Evolutionary conservation across 1,140 invertebrate genomes (phyloP), one percentile per base, ranked within the genome.

Genomic region (Delia radicum): DNA sequence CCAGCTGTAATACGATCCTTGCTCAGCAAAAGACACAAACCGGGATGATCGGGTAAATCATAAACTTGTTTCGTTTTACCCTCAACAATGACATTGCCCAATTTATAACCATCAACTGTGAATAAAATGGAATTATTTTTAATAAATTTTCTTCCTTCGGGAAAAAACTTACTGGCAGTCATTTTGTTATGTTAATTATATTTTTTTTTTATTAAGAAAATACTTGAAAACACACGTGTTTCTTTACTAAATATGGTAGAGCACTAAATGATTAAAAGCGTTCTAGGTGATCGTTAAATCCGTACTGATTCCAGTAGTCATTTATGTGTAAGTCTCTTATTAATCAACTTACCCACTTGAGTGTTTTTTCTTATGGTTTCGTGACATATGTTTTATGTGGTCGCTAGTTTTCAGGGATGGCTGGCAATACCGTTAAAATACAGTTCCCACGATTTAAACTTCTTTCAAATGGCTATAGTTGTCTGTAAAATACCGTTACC

Each of bases 1-100:
- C 95, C 95, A 37, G 97, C 97, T 0, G 98, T 99, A 78, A 99
- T 98, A 29, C 94, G 90, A 87, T 99, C 97, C 86, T 99, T 99
- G 81, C 94, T 98, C 65, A 95, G 84, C 15, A 97, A 85, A 46
- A 95, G 83, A 73, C 95, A 95, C 65, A 92, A 84, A 0, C 90
- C 91, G 5, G 92, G 89, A 18, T 91, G 81, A 4, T 91, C 89
- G 3, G 89, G 87, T 2, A 98, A 83, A 78, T 94, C 91, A 82
- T 90, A 97, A 2, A 99, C 94, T 80, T 94, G 89, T 86, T 99
- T 99, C 0, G 98, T 99, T 87, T 99, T 99, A 4, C 98, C 98
- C 87, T 99, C 97, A 77, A 94, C 95, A 1, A 97, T 87, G 5
- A 95, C 81, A 28, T 90, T 88, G 28, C 94, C 95, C 12, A 93